Conservation (phyloP, 2,797 vertebrate species). For the Rhincodon typus region DNA sequence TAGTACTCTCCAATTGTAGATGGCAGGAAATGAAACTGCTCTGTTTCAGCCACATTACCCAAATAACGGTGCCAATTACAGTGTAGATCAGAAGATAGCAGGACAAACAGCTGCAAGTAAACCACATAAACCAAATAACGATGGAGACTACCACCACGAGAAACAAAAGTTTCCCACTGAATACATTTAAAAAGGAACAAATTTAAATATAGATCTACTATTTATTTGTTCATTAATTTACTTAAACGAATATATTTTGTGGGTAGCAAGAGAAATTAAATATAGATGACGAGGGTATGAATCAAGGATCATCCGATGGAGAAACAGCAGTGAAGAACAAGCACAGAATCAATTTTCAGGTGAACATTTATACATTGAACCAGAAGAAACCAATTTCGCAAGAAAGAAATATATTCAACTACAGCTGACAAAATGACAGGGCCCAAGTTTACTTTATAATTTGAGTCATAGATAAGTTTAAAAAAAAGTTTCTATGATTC, state of each 20-base stretch:
- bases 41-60: background rate
- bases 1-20: background rate
- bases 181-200: background rate
- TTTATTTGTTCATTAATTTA: background rate
- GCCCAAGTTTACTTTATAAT: background rate
- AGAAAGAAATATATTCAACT: background rate
- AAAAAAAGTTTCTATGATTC: background rate
- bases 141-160: background rate
- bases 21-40: slow-evolving; percentile 4
- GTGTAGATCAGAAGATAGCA: background rate
- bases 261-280: background rate
- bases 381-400: background rate
- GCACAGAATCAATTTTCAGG: background rate
- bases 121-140: background rate
- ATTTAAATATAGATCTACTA: background rate
- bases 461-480: background rate
- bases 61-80: background rate
- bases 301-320: background rate
- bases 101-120: background rate
- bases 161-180: background rate
- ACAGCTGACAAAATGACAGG: background rate
- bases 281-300: background rate
- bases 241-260: background rate
- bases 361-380: background rate
- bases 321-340: background rate